A percentile compares a stretch with the other conserved stretches of the same genome.
These are phyloP conservation scores for Leguminivora glycinivorella DNA, from an alignment of 1,140 invertebrate genomes.

Conservation along the genomic window DNA sequence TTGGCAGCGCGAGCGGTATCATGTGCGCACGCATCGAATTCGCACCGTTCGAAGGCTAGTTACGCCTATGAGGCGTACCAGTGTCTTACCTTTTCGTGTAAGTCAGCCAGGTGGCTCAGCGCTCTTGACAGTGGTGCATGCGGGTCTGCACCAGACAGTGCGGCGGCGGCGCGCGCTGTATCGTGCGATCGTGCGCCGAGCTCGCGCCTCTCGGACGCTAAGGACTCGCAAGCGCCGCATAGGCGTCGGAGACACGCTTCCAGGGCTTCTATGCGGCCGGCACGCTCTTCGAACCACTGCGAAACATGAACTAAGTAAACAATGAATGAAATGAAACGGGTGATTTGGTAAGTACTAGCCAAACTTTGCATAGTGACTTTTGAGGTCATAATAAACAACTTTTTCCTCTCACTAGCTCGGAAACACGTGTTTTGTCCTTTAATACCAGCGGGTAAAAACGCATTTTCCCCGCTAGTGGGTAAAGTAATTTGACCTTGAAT, in stretches of 20 bases:
- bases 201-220: slow-evolving; percentile 93
- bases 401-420: too few species aligned
- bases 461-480: too few species aligned
- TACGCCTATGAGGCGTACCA: slow-evolving; percentile 93
- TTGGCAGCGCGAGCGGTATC: slow-evolving; percentile 88
- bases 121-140: slow-evolving; percentile 93
- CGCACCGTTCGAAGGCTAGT: slow-evolving; percentile 91
- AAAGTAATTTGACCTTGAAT: too few species aligned
- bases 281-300: slow-evolving; percentile 99
- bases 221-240: slow-evolving; percentile 91
- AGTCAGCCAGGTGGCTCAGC: slow-evolving; percentile 93
- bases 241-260: slow-evolving; percentile 94
- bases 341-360: too few species aligned
- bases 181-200: slow-evolving; percentile 89
- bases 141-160: slow-evolving; percentile 96
- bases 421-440: too few species aligned
- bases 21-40: slow-evolving; percentile 90
- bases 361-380: too few species aligned
- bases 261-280: slow-evolving; percentile 93
- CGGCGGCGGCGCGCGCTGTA: slow-evolving; percentile 88
- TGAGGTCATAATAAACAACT: too few species aligned
- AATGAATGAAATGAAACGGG: too few species aligned
- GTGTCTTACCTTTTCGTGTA: slow-evolving; percentile 86
- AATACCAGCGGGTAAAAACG: too few species aligned
- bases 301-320: not conserved